Conservation (phyloP, 2,888 invertebrate species). For the Pachycephus smyrnensis region DNA sequence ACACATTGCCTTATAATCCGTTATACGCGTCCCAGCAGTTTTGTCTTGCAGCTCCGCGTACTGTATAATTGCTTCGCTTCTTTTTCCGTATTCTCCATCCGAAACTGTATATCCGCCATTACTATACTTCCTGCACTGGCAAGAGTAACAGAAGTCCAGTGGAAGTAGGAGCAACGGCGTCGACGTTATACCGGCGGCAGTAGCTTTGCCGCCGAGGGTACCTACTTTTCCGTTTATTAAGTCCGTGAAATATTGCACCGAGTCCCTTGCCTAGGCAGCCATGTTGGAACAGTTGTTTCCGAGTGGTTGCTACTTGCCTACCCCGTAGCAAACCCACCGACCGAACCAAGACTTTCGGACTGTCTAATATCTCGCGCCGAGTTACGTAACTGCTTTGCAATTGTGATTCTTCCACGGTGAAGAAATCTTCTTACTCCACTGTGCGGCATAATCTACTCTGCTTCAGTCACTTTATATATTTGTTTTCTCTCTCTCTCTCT, state of each 20-base stretch:
- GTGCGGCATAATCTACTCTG: conserved; percentile 15
- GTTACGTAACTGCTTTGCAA: conserved; percentile 53
- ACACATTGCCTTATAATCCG: too few relatives aligned
- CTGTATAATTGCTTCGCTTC: not conserved
- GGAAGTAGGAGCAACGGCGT: too few relatives aligned
- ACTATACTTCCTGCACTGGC: too few relatives aligned
- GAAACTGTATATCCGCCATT: not conserved
- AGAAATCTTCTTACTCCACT: conserved; percentile 33
- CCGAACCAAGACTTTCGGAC: conserved; percentile 29
- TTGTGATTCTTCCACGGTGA: conserved; percentile 48
- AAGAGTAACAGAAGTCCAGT: too few relatives aligned
- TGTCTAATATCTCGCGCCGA: conserved; percentile 46
- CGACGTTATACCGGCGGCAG: too few relatives aligned
- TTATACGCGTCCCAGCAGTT: not conserved
- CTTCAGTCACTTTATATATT: conserved; percentile 16
- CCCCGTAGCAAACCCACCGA: conserved; percentile 23
- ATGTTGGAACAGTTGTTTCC: conserved; percentile 37
- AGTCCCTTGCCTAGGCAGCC: conserved; percentile 23
- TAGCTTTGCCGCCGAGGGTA: too few relatives aligned
- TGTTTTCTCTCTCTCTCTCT: conserved; percentile 12
- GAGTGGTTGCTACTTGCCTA: conserved; percentile 37
- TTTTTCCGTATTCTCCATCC: not conserved
- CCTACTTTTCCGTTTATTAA: conserved; percentile 48
- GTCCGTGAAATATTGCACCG: conserved; percentile 44
- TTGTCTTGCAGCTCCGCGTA: not conserved